Base-by-base conservation (phyloP, 2,888 invertebrate genomes). In the Girardia tigrina region DNA sequence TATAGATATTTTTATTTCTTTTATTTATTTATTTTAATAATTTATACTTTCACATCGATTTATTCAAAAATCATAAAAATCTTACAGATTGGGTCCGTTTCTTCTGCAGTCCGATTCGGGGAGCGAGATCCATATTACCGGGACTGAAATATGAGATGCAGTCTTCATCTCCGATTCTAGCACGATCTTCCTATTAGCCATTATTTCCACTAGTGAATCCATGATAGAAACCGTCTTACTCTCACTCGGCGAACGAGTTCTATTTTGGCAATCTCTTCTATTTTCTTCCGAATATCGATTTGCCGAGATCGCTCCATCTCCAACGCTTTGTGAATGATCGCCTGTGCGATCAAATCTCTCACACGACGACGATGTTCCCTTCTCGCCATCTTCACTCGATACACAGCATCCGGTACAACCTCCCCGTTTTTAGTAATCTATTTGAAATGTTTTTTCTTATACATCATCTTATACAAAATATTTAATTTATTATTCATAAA, bases 241-340 rank as follows among this genome's bases (percentile, higher is more conserved):
- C 81, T 78, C 0, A 84, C 82, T 80, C 82, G 78, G 26, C 81
- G 78, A 23, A 84, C 84, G 23, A 83, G 78, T 78, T 84, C 84
- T 42, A 84, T 81, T 76, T 84, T 84, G 0, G 83, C 80, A 28
- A 84, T 84, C 77, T 84, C 83, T 74, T 84, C 84, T 26, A 84
- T 78, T 76, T 83, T 83, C 42, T 80, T 79, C 69, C 81, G 80
- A 23, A 84, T 82, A 73, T 81, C 80, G 1, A 81, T 81, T 75
- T 83, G 82, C 73, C 83, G 78, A 28, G 78, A 79, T 29, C 82
- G 78, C 77, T 83, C 82, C 70, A 83, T 78, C 77, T 83, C 83
- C n/a, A 83, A 79, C 0, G 83, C 82, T 77, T 83, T 84, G 78
- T 83, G 81, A 14, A 84, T 83, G 23, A 84, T 83, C 23, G 83